These are phyloP conservation scores for Platerodrilus igneus DNA, from an alignment of 2,888 invertebrate species.

Conservation along the genomic window DNA sequence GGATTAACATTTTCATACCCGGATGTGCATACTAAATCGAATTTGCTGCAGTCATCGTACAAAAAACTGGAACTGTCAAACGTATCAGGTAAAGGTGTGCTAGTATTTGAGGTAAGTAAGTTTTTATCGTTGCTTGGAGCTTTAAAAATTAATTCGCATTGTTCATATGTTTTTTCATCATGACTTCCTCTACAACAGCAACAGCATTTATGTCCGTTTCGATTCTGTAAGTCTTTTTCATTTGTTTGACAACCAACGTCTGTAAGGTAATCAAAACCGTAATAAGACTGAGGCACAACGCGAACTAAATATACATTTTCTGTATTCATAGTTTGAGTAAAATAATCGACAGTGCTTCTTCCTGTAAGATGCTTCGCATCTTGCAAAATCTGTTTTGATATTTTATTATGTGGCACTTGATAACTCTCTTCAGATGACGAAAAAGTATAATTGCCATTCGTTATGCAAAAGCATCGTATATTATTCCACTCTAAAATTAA, in stretches of 20 bases:
- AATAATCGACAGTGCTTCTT: too few species aligned
- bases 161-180: not conserved
- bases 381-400: too few species aligned
- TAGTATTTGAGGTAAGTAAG: too few species aligned
- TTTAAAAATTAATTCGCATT: too few species aligned
- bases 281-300: slow-evolving; percentile 6
- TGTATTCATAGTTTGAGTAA: too few species aligned
- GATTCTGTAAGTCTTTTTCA: not conserved
- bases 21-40: not conserved
- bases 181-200: slow-evolving; percentile 8
- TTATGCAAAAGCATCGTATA: slow-evolving; percentile 4
- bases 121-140: too few species aligned
- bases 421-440: too few species aligned
- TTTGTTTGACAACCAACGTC: slow-evolving; percentile 17
- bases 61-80: not conserved
- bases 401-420: too few species aligned
- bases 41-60: slow-evolving; percentile 5
- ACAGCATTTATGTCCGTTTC: not conserved
- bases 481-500: slow-evolving; percentile 20
- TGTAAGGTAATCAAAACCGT: slow-evolving; percentile 10
- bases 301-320: too few species aligned
- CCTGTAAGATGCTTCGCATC: too few species aligned
- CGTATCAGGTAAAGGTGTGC: not conserved
- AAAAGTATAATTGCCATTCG: slow-evolving; percentile 10
- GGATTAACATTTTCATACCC: not conserved